A percentile compares a stretch with the other conserved stretches of the same genome.
Conservation (phyloP, 2,888 invertebrate genomes). For the Pristionchus maxplancki region DNA sequence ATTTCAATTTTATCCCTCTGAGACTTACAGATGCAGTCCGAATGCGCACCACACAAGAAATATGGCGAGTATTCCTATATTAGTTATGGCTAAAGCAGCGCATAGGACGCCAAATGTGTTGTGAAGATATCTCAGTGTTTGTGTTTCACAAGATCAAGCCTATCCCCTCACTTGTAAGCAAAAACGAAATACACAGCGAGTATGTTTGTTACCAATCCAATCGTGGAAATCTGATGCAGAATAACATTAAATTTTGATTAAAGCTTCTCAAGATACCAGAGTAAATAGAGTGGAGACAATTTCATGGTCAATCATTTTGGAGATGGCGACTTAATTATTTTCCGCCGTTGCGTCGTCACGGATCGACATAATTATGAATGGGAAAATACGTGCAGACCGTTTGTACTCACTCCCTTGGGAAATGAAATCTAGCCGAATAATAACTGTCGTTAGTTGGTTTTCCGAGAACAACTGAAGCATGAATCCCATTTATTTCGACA, state of each 20-base stretch:
- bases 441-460: too few species aligned
- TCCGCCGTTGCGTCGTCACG: too few species aligned
- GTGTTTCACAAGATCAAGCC: too few species aligned
- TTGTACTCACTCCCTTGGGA: too few species aligned
- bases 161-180: neutral
- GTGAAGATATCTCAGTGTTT: neutral
- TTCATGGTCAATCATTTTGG: neutral
- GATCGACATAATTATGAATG: too few species aligned
- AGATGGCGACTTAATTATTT: neutral
- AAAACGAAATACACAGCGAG: neutral
- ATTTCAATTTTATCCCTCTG: neutral
- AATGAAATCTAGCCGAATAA: too few species aligned
- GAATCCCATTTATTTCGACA: too few species aligned
- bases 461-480: too few species aligned
- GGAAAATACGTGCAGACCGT: too few species aligned
- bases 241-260: neutral
- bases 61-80: neutral
- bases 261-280: neutral
- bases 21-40: neutral
- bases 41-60: neutral
- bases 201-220: neutral
- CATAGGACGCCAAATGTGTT: neutral
- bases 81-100: neutral
- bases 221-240: neutral
- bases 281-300: neutral